A percentile compares a stretch with the other conserved stretches of the same genome.
Conservation (phyloP, 1,140 invertebrate genomes). For the Heterodera carotae region DNA sequence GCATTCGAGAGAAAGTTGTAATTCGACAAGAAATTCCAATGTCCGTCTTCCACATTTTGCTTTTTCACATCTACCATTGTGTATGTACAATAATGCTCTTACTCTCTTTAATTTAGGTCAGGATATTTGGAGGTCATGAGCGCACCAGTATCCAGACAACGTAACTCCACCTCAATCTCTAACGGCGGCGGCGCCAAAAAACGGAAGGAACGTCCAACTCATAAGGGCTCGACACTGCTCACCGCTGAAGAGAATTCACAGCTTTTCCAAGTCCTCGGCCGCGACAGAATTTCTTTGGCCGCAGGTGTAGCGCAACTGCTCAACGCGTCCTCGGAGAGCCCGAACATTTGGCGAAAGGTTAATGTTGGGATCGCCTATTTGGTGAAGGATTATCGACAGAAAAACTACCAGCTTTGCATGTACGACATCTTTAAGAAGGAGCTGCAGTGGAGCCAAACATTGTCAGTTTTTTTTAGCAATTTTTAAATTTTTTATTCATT, state of each 20-base stretch:
- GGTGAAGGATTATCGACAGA: slow-evolving; percentile 41
- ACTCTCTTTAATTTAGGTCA: too few species aligned
- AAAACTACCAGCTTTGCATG: slow-evolving; percentile 31
- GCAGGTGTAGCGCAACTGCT: slow-evolving; percentile 42
- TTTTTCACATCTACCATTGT: too few species aligned
- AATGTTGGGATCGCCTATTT: slow-evolving; percentile 26
- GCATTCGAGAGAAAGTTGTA: not conserved
- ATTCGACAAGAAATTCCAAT: too few species aligned
- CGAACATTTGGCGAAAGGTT: slow-evolving; percentile 16
- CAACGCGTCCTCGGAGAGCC: not conserved
- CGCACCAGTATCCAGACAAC: not conserved
- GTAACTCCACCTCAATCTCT: not conserved
- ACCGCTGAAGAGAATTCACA: slow-evolving; percentile 35
- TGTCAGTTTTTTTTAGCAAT: slow-evolving; percentile 35
- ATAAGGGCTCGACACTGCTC: slow-evolving; percentile 25
- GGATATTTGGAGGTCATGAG: not conserved
- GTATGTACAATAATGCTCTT: too few species aligned
- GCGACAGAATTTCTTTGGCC: slow-evolving; percentile 30
- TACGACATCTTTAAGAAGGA: slow-evolving; percentile 38
- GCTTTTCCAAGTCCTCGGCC: slow-evolving; percentile 30
- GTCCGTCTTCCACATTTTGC: too few species aligned
- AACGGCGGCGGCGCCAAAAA: slow-evolving; percentile 12
- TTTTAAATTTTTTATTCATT: slow-evolving; percentile 9
- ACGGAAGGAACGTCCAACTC: slow-evolving; percentile 32
- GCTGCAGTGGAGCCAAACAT: slow-evolving; percentile 36